phyloP scores from a whole-genome alignment of 2,888 invertebrate species.

The Diploptera punctata region DNA sequence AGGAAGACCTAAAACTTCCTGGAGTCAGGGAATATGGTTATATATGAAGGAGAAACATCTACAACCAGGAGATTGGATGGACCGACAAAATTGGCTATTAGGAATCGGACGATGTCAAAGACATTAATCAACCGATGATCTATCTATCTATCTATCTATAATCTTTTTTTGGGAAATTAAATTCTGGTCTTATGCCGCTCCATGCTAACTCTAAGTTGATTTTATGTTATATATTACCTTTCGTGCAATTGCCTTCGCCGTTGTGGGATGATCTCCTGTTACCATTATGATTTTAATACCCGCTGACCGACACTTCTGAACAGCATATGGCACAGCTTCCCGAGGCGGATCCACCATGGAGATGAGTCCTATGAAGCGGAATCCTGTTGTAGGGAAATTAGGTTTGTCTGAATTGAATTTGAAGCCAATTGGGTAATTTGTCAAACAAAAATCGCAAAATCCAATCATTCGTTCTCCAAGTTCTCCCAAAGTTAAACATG shows the following conservation, averaged over 20 bases:
- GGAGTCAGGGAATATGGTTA: no score
- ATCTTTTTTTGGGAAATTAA: no score
- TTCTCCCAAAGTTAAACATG: constrained; percentile 65
- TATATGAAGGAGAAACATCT: no score
- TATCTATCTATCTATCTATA: no score
- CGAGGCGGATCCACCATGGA: constrained; percentile 71
- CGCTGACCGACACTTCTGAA: constrained; percentile 71
- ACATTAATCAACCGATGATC: no score
- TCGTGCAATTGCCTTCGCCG: constrained; percentile 77
- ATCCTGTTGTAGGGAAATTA: constrained; percentile 71
- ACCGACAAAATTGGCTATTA: no score
- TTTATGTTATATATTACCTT: constrained; percentile 63
- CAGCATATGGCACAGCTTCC: constrained; percentile 66
- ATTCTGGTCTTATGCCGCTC: no score
- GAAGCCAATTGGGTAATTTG: constrained; percentile 59
- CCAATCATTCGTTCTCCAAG: constrained; percentile 65
- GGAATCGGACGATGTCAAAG: no score
- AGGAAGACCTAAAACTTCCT: no score
- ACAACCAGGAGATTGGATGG: no score
- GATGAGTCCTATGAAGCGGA: constrained; percentile 68
- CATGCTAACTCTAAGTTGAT: no score
- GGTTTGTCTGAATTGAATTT: constrained; percentile 63
- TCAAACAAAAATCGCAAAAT: not conserved
- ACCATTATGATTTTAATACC: constrained; percentile 84
- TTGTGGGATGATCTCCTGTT: constrained; percentile 83